These are phyloP conservation scores for Monopterus albus DNA, from an alignment of 2,113 vertebrate species.

Conservation along the genomic window DNA sequence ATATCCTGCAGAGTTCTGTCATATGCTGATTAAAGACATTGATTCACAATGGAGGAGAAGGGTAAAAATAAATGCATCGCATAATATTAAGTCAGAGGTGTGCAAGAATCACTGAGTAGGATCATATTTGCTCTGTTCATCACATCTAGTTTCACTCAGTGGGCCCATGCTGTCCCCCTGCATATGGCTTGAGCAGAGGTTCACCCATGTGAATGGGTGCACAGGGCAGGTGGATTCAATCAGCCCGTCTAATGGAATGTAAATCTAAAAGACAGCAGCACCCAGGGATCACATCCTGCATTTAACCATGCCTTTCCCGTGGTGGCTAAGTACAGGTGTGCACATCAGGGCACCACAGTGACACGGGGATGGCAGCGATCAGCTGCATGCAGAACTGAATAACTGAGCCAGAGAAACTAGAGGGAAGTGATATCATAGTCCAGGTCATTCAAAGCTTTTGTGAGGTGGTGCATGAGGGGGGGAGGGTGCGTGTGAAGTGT, in stretches of 20 bases:
- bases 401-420: conserved; percentile 40
- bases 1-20: conserved; percentile 54
- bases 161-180: conserved; percentile 53
- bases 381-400: conserved; percentile 63
- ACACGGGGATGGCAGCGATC: conserved; percentile 17
- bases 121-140: conserved; percentile 60
- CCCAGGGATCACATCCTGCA: conserved; percentile 45
- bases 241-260: conserved; percentile 74
- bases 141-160: conserved; percentile 52
- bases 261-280: conserved; percentile 63
- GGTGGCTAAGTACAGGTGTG: conserved; percentile 60
- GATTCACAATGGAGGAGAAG: conserved; percentile 45
- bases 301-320: conserved; percentile 49
- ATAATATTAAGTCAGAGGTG: conserved; percentile 40
- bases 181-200: conserved; percentile 66
- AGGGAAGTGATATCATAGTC: conserved; percentile 25
- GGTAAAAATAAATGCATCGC: conserved; percentile 60
- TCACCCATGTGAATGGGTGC: conserved; percentile 42
- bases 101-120: conserved; percentile 28
- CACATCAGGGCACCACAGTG: conserved; percentile 55
- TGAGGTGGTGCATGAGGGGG: conserved; percentile 23
- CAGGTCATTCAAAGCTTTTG: conserved; percentile 20
- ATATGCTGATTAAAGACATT: conserved; percentile 53
- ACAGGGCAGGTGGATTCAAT: conserved; percentile 74
- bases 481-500: too few species aligned